phyloP scores from a whole-genome alignment of 2,797 vertebrate genomes.

The Vireo griseus region DNA sequence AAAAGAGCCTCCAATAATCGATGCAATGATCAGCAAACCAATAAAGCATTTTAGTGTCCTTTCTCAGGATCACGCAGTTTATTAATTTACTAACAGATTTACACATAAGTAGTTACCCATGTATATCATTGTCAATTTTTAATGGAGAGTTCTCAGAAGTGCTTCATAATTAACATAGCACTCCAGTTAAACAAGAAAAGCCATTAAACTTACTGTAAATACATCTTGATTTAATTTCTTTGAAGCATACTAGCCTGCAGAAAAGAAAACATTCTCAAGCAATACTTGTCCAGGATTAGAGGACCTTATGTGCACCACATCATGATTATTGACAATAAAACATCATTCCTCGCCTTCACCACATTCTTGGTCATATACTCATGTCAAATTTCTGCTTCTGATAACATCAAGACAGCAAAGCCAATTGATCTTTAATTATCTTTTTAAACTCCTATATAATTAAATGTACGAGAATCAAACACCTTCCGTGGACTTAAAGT shows the following conservation, averaged over 20 bases:
- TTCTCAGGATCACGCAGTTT: not conserved
- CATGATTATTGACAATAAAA: not conserved
- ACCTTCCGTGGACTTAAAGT: not conserved
- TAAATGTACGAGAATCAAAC: not conserved
- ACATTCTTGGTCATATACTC: not conserved
- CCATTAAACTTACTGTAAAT: not conserved
- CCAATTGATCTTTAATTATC: not conserved
- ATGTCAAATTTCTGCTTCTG: not conserved
- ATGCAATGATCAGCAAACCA: not conserved
- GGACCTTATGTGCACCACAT: not conserved
- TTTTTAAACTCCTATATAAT: not conserved
- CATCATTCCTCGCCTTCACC: not conserved
- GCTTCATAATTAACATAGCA: not conserved
- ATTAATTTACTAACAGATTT: constrained; percentile 35
- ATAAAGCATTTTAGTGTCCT: not conserved
- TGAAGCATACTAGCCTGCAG: not conserved
- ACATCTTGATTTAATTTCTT: not conserved
- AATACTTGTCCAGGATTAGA: not conserved
- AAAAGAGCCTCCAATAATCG: not conserved
- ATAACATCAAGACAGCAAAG: not conserved
- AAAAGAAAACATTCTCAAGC: not conserved
- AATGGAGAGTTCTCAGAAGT: not conserved
- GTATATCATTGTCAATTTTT: not conserved
- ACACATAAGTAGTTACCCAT: not conserved
- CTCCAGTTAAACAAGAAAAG: not conserved